These are phyloP conservation scores for Erebia palarica DNA, from an alignment of 2,888 invertebrate species.

Conservation along the genomic window DNA sequence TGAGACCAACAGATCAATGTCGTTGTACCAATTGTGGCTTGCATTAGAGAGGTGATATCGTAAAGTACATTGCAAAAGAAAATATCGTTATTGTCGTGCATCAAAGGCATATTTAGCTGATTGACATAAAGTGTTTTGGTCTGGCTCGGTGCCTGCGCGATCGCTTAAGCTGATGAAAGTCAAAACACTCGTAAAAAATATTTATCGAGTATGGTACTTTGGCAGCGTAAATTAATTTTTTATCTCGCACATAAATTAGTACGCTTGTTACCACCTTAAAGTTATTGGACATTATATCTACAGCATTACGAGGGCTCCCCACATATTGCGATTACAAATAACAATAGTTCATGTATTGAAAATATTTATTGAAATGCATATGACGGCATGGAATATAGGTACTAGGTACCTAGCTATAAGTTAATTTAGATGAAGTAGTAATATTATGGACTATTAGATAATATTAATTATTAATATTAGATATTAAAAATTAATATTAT, in stretches of 20 bases:
- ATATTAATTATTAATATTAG: too few relatives aligned
- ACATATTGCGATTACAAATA: constrained; percentile 6
- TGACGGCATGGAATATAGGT: not conserved
- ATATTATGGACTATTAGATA: not conserved
- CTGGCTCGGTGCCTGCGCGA: constrained; percentile 61
- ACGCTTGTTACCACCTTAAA: constrained; percentile 25
- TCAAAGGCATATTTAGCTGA: constrained; percentile 60
- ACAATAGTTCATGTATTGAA: not conserved
- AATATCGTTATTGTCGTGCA: constrained; percentile 63
- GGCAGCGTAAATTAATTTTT: constrained; percentile 39
- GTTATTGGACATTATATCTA: constrained; percentile 29
- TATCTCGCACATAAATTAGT: constrained; percentile 36
- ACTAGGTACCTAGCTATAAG: too few relatives aligned
- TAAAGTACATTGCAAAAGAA: constrained; percentile 65
- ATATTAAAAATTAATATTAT: too few relatives aligned
- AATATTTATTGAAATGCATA: not conserved
- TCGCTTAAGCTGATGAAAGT: constrained; percentile 70
- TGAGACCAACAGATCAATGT: constrained; percentile 61
- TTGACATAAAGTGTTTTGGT: constrained; percentile 65
- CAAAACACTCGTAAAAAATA: constrained; percentile 58
- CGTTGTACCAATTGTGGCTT: constrained; percentile 60
- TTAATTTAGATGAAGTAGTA: not conserved
- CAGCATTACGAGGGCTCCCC: not conserved
- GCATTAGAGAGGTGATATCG: constrained; percentile 56
- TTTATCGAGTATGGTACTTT: constrained; percentile 43